These are phyloP conservation scores for Halichoeres trimaculatus DNA, from an alignment of 2,113 vertebrate genomes.

Conservation along the genomic window DNA sequence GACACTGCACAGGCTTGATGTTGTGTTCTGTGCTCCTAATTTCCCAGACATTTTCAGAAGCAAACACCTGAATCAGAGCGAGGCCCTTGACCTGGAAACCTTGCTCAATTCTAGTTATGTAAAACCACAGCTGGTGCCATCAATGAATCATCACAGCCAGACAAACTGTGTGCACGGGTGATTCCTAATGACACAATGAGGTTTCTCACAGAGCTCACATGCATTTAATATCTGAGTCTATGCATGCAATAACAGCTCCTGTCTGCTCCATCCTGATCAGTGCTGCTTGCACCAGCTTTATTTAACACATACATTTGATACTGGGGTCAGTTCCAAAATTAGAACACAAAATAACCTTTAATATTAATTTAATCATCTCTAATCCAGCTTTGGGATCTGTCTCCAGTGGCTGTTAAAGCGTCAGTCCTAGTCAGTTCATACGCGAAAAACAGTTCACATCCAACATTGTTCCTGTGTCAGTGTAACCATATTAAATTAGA, in stretches of 20 bases:
- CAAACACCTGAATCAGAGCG: conserved; percentile 35
- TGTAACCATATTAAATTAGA: neutral
- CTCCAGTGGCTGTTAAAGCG: neutral
- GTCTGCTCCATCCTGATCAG: neutral
- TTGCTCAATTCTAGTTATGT: conserved; percentile 47
- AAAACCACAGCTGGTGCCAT: conserved; percentile 4
- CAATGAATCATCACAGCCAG: neutral
- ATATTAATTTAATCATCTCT: conserved; percentile 1
- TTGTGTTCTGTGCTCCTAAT: conserved; percentile 19
- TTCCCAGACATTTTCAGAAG: conserved; percentile 21
- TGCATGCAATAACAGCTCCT: neutral
- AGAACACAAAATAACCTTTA: neutral
- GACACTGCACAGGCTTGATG: conserved; percentile 19
- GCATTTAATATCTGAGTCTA: neutral
- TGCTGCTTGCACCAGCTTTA: neutral
- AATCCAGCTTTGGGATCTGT: neutral
- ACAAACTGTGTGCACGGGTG: neutral
- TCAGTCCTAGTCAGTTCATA: too few species aligned
- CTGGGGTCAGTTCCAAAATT: neutral
- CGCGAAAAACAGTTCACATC: neutral
- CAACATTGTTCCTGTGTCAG: neutral
- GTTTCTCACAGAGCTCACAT: conserved; percentile 1
- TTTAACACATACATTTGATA: neutral
- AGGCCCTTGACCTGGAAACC: conserved; percentile 22
- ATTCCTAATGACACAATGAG: conserved; percentile 7